phyloP scores from a whole-genome alignment of 2,113 vertebrate species.

The Pristiophorus japonicus region DNA sequence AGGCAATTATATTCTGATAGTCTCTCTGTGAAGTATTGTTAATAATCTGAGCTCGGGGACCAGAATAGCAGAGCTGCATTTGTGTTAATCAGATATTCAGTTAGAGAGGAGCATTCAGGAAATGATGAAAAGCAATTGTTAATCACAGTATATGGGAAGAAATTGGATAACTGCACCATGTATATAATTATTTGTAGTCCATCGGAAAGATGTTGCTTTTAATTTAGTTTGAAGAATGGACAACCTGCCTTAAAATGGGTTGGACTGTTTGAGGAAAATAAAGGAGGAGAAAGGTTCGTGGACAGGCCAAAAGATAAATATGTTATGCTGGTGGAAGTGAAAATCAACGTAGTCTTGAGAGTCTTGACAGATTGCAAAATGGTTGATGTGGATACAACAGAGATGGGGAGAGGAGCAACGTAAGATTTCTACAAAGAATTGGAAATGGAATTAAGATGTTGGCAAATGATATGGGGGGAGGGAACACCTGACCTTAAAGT shows the following conservation, averaged over 20 bases:
- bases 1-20: conserved; percentile 21
- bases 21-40: neutral
- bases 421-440: neutral
- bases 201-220: neutral
- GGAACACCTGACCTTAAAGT: neutral
- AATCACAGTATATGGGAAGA: neutral
- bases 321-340: too few relatives aligned
- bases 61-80: conserved; percentile 17
- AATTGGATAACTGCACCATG: neutral
- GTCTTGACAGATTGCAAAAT: neutral
- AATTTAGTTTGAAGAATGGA: neutral
- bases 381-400: neutral
- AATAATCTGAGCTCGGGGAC: conserved; percentile 14
- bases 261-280: neutral
- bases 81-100: conserved; percentile 19
- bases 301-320: neutral
- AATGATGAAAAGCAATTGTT: neutral
- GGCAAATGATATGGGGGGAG: neutral
- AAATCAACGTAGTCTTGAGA: too few relatives aligned
- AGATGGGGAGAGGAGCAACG: neutral
- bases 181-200: neutral
- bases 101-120: neutral
- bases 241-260: neutral
- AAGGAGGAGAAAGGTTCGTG: neutral
- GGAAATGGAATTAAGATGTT: neutral